Percentiles rank a stretch among this genome's conserved stretches.
phyloP scores from a whole-genome alignment of 2,888 invertebrate genomes.

The Mesorhabditis spiculigera region DNA sequence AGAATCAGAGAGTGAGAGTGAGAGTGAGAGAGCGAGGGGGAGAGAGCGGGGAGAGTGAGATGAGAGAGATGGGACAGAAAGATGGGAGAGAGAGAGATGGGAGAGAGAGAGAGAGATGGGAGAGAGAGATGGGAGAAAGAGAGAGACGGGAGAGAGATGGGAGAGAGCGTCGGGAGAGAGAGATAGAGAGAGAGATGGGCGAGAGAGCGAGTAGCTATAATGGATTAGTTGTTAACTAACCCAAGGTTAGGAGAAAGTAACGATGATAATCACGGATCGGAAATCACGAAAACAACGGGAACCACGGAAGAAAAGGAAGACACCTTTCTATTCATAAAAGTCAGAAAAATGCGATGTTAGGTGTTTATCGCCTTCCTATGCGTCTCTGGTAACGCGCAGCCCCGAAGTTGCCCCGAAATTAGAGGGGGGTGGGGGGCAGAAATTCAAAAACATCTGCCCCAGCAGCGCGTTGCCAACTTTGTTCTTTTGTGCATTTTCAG shows the following conservation, averaged over 20 bases:
- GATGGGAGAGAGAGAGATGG: too few relatives aligned
- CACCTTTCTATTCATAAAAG: conserved; percentile 9
- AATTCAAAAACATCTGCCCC: too few relatives aligned
- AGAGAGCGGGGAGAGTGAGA: too few relatives aligned
- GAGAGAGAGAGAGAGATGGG: not conserved
- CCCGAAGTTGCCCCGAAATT: not conserved
- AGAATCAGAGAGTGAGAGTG: too few relatives aligned
- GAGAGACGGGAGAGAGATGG: too few relatives aligned
- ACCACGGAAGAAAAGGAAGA: conserved; percentile 8
- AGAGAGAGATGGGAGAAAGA: not conserved
- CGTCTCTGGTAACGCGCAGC: not conserved
- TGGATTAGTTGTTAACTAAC: not conserved
- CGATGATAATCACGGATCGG: conserved; percentile 9
- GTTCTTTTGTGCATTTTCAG: too few relatives aligned
- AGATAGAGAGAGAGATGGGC: not conserved
- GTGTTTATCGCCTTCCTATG: not conserved
- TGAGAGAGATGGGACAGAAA: not conserved
- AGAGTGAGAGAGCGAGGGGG: too few relatives aligned
- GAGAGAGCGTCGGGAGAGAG: too few relatives aligned
- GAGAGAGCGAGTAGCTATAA: too few relatives aligned
- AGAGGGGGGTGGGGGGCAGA: not conserved
- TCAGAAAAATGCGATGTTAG: not conserved
- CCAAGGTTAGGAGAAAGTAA: conserved; percentile 7
- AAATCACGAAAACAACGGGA: conserved; percentile 9
- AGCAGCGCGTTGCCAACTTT: too few relatives aligned